Percentiles rank a stretch among this genome's conserved stretches.
Evolutionary conservation across 1,140 invertebrate genomes (phyloP).

Genomic region (Ephestia elutella): DNA sequence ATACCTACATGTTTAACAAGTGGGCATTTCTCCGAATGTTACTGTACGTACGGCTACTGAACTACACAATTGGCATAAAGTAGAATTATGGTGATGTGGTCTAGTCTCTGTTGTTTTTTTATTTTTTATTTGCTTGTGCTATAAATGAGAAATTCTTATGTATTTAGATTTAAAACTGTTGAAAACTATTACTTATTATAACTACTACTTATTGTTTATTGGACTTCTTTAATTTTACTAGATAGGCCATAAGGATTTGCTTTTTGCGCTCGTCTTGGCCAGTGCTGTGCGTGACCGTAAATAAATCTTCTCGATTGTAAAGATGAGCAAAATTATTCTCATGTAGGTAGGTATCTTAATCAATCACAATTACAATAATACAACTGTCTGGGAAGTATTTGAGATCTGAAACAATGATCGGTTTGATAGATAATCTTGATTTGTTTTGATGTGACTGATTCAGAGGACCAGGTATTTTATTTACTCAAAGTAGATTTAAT

Average conservation of each 20-base stretch:
- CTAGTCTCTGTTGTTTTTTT: too few species aligned
- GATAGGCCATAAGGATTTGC: too few species aligned
- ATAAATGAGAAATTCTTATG: too few species aligned
- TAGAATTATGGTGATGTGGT: too few species aligned
- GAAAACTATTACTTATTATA: too few species aligned
- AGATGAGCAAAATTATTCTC: neutral
- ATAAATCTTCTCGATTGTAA: neutral
- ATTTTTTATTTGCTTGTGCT: too few species aligned
- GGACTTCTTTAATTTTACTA: too few species aligned
- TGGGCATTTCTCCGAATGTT: neutral
- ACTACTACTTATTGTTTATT: too few species aligned
- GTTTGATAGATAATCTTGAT: neutral
- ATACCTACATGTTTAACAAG: neutral
- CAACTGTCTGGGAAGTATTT: neutral
- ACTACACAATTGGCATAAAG: too few species aligned
- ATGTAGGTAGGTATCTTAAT: neutral
- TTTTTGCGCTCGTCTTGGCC: neutral
- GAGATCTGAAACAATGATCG: neutral
- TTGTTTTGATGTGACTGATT: neutral
- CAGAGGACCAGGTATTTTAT: neutral
- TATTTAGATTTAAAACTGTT: too few species aligned
- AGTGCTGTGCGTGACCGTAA: neutral
- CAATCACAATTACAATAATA: neutral
- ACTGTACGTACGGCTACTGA: too few species aligned
- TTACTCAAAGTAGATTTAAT: neutral